Evolutionary conservation across 1,140 invertebrate genomes (phyloP).

Genomic region (Leptinotarsa lineolata): DNA sequence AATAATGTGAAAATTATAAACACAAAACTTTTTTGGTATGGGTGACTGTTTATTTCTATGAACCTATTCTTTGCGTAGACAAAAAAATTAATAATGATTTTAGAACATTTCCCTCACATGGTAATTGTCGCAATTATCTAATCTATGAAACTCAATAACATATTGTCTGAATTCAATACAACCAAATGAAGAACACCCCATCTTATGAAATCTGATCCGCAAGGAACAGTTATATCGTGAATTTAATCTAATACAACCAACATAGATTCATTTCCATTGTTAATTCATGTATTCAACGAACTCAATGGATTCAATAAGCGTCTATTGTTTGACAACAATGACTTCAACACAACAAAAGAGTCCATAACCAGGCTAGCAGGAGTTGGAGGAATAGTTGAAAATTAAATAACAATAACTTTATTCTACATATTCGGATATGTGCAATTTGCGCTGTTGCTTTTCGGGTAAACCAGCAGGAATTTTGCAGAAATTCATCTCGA

Average conservation of each 20-base stretch:
- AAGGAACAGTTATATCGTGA: too few relatives aligned
- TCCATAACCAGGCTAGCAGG: slow-evolving; percentile 1
- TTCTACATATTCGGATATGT: not conserved
- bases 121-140: too few relatives aligned
- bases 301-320: not conserved
- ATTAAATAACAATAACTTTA: slow-evolving; percentile 5
- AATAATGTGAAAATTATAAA: too few relatives aligned
- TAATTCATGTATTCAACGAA: not conserved
- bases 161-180: too few relatives aligned
- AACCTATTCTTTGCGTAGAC: too few relatives aligned
- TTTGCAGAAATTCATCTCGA: slow-evolving; percentile 19
- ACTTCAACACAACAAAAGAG: slow-evolving; percentile 11
- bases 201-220: too few relatives aligned
- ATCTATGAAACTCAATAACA: too few relatives aligned
- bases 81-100: too few relatives aligned
- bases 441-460: slow-evolving; percentile 9
- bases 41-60: too few relatives aligned
- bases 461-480: slow-evolving; percentile 1
- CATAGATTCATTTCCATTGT: not conserved
- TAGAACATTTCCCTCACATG: too few relatives aligned
- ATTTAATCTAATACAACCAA: not conserved
- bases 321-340: slow-evolving; percentile 14
- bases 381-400: not conserved
- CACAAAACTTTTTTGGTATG: too few relatives aligned
- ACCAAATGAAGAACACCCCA: too few relatives aligned